A percentile compares a stretch with the other conserved stretches of the same genome.
Conservation (phyloP, 2,797 vertebrate genomes). For the Lacerta bilineata region DNA sequence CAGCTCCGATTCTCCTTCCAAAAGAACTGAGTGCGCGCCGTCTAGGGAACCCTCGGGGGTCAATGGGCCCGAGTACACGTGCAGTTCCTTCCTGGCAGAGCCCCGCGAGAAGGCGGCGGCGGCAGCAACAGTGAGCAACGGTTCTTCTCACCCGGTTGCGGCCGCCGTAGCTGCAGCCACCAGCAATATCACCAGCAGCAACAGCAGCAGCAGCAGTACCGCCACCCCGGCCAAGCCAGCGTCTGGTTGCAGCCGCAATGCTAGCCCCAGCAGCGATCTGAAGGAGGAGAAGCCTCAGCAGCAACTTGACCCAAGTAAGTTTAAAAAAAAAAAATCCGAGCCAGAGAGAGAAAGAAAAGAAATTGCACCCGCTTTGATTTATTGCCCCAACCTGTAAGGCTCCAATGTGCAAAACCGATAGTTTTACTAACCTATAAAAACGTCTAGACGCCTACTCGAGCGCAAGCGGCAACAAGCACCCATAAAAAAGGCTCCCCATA, state of each 20-base stretch:
- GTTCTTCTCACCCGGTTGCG: conserved; percentile 72
- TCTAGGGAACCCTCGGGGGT: conserved; percentile 84
- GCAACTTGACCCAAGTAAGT: conserved; percentile 99
- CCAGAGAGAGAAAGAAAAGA: conserved; percentile 77
- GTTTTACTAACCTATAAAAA: conserved; percentile 99
- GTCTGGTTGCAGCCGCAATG: conserved; percentile 86
- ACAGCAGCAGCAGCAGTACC: conserved; percentile 66
- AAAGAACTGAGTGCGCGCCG: conserved; percentile 83
- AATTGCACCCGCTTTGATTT: conserved; percentile 94
- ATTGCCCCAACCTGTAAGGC: conserved; percentile 93
- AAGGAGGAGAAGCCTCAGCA: conserved; percentile 95
- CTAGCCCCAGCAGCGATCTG: conserved; percentile 88
- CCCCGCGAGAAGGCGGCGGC: conserved; percentile 78
- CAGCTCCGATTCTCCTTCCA: conserved; percentile 85
- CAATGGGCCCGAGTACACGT: conserved; percentile 84
- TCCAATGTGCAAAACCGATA: conserved; percentile 97
- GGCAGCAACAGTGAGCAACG: background rate
- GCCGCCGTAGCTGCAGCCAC: conserved; percentile 53
- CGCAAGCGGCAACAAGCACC: conserved; percentile 86
- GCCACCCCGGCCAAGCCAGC: conserved; percentile 75
- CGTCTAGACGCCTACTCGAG: conserved; percentile 92
- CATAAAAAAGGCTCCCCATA: conserved; percentile 84
- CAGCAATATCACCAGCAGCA: conserved; percentile 57
- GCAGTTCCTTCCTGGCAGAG: conserved; percentile 83
- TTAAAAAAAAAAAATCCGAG: conserved; percentile 52